phyloP scores from a whole-genome alignment of 2,113 vertebrate genomes.

The Mola mola region DNA sequence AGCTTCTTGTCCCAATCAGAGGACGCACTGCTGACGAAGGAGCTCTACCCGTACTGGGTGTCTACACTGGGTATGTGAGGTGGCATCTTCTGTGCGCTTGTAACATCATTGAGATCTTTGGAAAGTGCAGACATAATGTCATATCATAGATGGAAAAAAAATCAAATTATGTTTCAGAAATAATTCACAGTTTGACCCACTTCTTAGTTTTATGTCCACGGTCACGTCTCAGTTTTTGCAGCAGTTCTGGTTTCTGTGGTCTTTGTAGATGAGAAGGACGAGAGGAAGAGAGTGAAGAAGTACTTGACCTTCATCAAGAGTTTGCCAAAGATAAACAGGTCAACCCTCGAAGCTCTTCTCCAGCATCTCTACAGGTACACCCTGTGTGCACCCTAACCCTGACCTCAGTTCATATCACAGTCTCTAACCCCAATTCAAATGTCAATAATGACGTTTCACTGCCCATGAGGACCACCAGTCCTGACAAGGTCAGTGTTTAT shows the following conservation, averaged over 20 bases:
- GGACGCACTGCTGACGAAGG: slow-evolving; percentile 92
- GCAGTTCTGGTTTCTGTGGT: slow-evolving; percentile 1
- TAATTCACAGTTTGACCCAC: too few species aligned
- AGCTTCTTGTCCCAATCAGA: slow-evolving; percentile 88
- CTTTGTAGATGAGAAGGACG: slow-evolving; percentile 85
- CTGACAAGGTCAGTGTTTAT: too few species aligned
- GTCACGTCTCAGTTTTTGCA: neutral
- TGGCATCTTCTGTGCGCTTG: too few species aligned
- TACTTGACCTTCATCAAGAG: slow-evolving; percentile 90
- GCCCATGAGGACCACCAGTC: too few species aligned
- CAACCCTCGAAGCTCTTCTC: slow-evolving; percentile 90
- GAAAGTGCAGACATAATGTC: neutral
- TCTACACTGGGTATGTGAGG: slow-evolving; percentile 91
- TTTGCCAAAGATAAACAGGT: slow-evolving; percentile 88
- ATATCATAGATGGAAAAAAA: too few species aligned
- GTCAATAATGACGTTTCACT: too few species aligned
- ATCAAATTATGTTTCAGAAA: too few species aligned
- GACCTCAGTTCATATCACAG: too few species aligned
- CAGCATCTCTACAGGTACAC: slow-evolving; percentile 96
- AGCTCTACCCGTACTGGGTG: slow-evolving; percentile 97
- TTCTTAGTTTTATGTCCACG: too few species aligned
- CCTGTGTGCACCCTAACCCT: too few species aligned
- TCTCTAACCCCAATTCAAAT: too few species aligned
- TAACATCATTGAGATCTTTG: neutral
- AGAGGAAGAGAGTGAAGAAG: slow-evolving; percentile 87